Conservation (phyloP, 2,113 vertebrate species). For the Zosterops lateralis region DNA sequence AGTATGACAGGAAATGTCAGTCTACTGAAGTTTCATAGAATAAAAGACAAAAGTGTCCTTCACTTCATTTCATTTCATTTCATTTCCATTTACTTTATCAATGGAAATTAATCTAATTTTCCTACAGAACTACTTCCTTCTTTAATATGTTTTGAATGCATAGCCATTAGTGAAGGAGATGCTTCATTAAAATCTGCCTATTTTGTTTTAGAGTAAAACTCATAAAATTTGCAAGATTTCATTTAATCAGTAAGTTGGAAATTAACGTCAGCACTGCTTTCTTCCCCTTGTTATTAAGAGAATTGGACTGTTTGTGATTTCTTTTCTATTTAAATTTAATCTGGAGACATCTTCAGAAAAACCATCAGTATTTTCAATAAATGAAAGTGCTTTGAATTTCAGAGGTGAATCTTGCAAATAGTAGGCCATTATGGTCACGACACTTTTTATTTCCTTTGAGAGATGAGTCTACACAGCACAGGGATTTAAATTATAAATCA, state of each 20-base stretch:
- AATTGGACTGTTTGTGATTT: constrained; percentile 19
- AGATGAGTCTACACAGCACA: neutral
- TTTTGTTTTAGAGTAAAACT: constrained; percentile 20
- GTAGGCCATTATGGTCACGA: neutral
- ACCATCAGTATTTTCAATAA: neutral
- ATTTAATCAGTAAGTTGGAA: constrained; percentile 20
- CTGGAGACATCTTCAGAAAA: neutral
- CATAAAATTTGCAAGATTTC: neutral
- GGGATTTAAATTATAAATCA: neutral
- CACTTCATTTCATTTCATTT: neutral
- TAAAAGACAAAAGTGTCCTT: neutral
- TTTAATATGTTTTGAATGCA: constrained; percentile 18
- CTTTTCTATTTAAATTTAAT: neutral
- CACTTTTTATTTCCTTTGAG: neutral
- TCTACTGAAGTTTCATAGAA: neutral
- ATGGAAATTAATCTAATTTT: constrained; percentile 13
- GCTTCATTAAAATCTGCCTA: constrained; percentile 9
- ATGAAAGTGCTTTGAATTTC: neutral
- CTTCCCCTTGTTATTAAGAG: neutral
- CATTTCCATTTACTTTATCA: neutral
- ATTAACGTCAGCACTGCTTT: neutral
- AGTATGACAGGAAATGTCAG: neutral
- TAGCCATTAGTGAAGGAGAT: neutral
- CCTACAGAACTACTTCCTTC: neutral
- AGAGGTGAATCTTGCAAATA: neutral